Evolutionary conservation across 1,140 invertebrate species (phyloP).

Genomic region (Drosophila pseudoananassae): DNA sequence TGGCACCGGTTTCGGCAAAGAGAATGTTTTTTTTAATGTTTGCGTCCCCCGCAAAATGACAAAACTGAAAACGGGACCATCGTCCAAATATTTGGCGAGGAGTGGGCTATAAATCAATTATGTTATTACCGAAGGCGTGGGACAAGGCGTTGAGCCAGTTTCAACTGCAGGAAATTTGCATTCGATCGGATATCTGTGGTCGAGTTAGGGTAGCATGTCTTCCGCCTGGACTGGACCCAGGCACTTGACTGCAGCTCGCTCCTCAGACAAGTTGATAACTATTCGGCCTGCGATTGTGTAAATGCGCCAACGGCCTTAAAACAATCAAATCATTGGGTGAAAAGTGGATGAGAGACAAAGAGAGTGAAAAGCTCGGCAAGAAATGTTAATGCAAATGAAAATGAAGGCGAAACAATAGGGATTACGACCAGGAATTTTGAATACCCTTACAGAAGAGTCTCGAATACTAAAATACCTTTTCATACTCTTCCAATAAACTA

Average conservation of each 20-base stretch:
- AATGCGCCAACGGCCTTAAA: constrained; percentile 66
- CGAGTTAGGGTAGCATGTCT: constrained; percentile 12
- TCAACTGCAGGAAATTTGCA: constrained; percentile 25
- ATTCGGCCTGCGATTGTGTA: constrained; percentile 62
- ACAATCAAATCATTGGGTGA: constrained; percentile 66
- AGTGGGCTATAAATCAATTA: constrained; percentile 36
- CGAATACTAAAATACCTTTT: not conserved
- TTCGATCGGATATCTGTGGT: constrained; percentile 3
- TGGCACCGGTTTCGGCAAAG: constrained; percentile 28
- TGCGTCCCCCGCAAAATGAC: constrained; percentile 16
- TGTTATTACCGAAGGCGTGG: constrained; percentile 40
- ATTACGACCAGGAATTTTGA: not conserved
- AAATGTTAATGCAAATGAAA: constrained; percentile 64
- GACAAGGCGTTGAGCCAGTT: constrained; percentile 39
- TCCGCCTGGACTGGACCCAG: constrained; percentile 38
- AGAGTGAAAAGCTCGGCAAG: constrained; percentile 18
- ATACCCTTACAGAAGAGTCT: constrained; percentile 7
- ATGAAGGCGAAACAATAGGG: not conserved
- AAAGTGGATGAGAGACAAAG: constrained; percentile 39
- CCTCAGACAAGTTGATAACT: constrained; percentile 65
- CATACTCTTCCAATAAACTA: no score
- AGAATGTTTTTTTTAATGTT: constrained; percentile 10
- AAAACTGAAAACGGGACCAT: constrained; percentile 25
- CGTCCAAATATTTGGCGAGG: constrained; percentile 14
- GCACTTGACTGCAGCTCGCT: constrained; percentile 60